Percentiles rank a stretch among this genome's conserved stretches.
These are phyloP conservation scores for Beroe forskalii DNA, from an alignment of 37 sponge, comb jelly and placozoan genomes.

Conservation along the genomic window DNA sequence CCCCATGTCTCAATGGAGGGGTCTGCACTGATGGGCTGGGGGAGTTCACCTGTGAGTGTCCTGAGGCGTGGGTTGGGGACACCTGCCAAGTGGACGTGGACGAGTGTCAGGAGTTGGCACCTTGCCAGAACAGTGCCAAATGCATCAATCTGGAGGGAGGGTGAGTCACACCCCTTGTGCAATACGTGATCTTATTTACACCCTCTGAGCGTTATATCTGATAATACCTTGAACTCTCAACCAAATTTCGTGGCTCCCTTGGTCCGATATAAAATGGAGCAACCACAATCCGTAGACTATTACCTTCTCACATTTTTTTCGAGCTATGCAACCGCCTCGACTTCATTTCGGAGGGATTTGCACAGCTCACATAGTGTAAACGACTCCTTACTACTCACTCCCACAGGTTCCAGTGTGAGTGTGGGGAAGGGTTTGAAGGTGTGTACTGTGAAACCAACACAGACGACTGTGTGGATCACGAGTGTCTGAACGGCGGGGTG, in stretches of 20 bases:
- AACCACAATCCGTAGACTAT: too few relatives aligned
- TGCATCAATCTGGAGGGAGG: conserved; percentile 22
- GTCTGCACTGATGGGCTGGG: conserved; percentile 47
- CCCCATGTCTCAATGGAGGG: conserved; percentile 22
- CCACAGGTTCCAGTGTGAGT: conserved; percentile 37
- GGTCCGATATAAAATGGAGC: too few relatives aligned
- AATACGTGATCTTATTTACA: neutral
- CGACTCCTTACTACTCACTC: too few relatives aligned
- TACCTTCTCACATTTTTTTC: too few relatives aligned
- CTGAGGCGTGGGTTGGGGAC: conserved; percentile 10
- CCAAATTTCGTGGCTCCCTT: too few relatives aligned
- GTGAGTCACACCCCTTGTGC: neutral
- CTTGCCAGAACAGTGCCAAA: neutral
- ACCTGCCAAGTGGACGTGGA: conserved; percentile 52
- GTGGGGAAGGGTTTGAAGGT: conserved; percentile 32
- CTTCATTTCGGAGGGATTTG: too few relatives aligned
- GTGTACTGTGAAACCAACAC: conserved; percentile 17
- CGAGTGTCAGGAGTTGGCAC: conserved; percentile 1
- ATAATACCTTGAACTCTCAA: too few relatives aligned
- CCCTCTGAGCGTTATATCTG: too few relatives aligned
- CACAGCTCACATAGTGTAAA: too few relatives aligned
- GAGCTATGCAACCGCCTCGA: too few relatives aligned
- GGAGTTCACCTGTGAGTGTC: conserved; percentile 32
- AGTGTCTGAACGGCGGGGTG: conserved; percentile 33
- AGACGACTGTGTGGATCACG: conserved; percentile 52